A percentile compares a stretch with the other conserved stretches of the same genome.
Evolutionary conservation across 2,888 invertebrate species (phyloP).

Genomic region (Yponomeuta malinellus): DNA sequence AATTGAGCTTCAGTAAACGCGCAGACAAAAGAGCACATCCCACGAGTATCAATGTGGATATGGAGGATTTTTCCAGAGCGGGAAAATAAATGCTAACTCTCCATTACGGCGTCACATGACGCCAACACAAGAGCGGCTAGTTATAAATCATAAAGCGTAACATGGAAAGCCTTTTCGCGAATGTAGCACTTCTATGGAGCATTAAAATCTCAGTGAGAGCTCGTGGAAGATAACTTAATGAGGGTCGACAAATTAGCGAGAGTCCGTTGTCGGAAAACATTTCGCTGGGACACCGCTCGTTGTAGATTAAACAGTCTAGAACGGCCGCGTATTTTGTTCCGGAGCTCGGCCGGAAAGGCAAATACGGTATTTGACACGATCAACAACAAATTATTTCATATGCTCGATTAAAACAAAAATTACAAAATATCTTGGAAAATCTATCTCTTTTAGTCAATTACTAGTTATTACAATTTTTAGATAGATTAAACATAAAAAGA

Average conservation of each 20-base stretch:
- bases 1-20: neutral
- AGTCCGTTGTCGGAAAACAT: constrained; percentile 45
- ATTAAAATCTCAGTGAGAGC: constrained; percentile 45
- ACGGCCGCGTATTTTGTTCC: too few species aligned
- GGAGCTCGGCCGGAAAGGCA: too few species aligned
- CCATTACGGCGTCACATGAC: neutral
- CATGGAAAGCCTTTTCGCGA: constrained; percentile 12
- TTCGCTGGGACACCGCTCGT: constrained; percentile 15
- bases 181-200: constrained; percentile 18
- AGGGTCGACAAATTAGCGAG: constrained; percentile 58
- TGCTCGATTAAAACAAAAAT: too few species aligned
- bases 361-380: too few species aligned
- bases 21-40: neutral
- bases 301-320: neutral
- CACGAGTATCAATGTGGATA: neutral
- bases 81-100: constrained; percentile 1
- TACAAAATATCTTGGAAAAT: too few species aligned
- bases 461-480: too few species aligned
- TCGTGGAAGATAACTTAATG: constrained; percentile 52
- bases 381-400: too few species aligned
- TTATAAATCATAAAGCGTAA: constrained; percentile 4
- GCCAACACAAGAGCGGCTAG: neutral
- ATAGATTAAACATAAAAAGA: too few species aligned
- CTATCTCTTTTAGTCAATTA: too few species aligned
- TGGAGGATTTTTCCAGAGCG: neutral